A percentile compares a stretch with the other conserved stretches of the same genome.
phyloP scores from a whole-genome alignment of 2,113 vertebrate species.

The Hypomesus transpacificus region DNA sequence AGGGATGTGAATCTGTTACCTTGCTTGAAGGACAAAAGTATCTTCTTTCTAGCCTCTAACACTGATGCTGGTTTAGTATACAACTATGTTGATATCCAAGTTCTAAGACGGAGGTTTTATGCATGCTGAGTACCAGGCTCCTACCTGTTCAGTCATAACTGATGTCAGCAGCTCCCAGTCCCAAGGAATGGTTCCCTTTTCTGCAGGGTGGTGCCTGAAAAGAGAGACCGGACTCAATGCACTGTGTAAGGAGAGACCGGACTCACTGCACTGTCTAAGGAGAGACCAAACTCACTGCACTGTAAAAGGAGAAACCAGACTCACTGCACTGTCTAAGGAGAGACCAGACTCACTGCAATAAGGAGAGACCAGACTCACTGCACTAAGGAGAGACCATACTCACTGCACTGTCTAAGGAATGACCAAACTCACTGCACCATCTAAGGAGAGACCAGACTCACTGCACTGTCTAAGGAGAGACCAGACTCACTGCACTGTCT shows the following conservation, averaged over 20 bases:
- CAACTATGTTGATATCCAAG: background rate
- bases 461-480: background rate
- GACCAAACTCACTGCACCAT: background rate
- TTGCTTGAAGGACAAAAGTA: background rate
- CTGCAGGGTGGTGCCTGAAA: conserved; percentile 83
- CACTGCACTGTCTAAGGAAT: too few relatives aligned
- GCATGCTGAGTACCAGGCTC: background rate
- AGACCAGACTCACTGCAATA: too few relatives aligned
- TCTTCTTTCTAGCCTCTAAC: background rate
- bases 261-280: too few relatives aligned
- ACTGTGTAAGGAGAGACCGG: background rate
- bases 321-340: background rate
- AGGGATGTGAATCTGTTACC: background rate
- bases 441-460: background rate
- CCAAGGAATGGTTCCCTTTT: conserved; percentile 76
- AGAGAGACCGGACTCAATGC: background rate
- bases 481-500: too few relatives aligned
- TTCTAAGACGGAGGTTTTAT: background rate
- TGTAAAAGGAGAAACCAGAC: background rate
- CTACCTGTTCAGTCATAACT: conserved; percentile 82
- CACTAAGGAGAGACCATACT: too few relatives aligned
- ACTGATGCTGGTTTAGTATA: background rate
- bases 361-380: background rate
- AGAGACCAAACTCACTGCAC: too few relatives aligned
- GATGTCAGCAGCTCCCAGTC: conserved; percentile 83